A percentile compares a stretch with the other conserved stretches of the same genome.
Conservation (phyloP, 2,888 invertebrate species). For the Leptopilina drosophilae region DNA sequence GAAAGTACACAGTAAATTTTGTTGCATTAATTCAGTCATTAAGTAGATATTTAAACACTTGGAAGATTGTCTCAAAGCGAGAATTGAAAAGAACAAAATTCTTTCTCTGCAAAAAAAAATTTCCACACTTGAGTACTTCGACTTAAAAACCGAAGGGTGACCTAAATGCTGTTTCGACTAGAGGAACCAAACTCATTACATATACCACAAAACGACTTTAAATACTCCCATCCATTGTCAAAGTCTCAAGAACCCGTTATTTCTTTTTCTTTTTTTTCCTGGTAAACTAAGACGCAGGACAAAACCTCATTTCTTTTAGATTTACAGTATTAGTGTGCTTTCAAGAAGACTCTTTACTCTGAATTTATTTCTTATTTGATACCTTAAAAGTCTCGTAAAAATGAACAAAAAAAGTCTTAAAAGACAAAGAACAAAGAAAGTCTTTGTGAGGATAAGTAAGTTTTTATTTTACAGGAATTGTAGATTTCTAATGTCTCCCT, state of each 20-base stretch:
- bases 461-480: neutral
- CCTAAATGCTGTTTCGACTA: conserved; percentile 20
- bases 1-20: too few species aligned
- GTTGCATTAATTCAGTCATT: too few species aligned
- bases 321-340: neutral
- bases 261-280: neutral
- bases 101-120: neutral
- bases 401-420: too few species aligned
- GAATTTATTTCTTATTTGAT: conserved; percentile 2
- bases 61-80: neutral
- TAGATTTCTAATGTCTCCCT: too few species aligned
- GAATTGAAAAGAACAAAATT: neutral
- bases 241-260: conserved; percentile 2
- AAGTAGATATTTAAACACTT: too few species aligned
- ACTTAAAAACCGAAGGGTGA: neutral
- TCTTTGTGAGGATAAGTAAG: neutral
- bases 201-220: conserved; percentile 9
- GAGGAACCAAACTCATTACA: conserved; percentile 4
- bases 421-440: neutral
- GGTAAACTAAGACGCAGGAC: neutral
- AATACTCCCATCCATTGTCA: conserved; percentile 4
- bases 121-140: neutral
- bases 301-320: neutral
- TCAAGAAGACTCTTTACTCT: neutral
- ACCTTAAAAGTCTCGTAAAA: neutral